These are phyloP conservation scores for Anolis carolinensis DNA, from an alignment of 2,113 vertebrate species.

Conservation along the genomic window DNA sequence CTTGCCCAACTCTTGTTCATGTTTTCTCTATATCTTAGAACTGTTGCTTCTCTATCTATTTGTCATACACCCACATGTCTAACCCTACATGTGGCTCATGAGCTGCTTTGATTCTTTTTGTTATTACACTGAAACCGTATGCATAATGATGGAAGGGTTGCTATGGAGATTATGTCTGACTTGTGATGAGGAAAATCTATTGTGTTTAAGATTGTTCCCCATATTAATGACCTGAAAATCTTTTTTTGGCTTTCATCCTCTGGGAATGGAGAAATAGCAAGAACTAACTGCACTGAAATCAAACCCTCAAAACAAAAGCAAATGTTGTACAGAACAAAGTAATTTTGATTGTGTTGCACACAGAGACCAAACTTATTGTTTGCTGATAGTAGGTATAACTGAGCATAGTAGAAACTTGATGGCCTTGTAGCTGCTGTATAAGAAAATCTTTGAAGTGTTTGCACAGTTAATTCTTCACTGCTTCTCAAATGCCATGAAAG, in stretches of 20 bases:
- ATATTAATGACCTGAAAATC: conserved; percentile 59
- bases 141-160: conserved; percentile 75
- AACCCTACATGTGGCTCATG: conserved; percentile 52
- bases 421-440: not conserved
- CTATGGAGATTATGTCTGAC: conserved; percentile 76
- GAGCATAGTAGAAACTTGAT: not conserved
- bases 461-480: conserved; percentile 8
- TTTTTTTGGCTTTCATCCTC: not conserved
- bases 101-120: conserved; percentile 60
- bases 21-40: conserved; percentile 51
- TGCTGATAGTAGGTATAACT: not conserved
- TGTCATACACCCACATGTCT: conserved; percentile 58
- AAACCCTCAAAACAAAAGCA: conserved; percentile 44
- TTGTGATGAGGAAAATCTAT: conserved; percentile 76
- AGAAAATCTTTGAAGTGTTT: not conserved
- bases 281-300: conserved; percentile 53
- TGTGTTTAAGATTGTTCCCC: conserved; percentile 69
- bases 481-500: not conserved
- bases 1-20: conserved; percentile 34
- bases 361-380: not conserved
- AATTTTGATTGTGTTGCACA: not conserved
- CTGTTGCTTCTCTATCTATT: conserved; percentile 53
- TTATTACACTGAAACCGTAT: conserved; percentile 63
- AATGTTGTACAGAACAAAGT: conserved; percentile 36
- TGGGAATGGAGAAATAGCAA: conserved; percentile 23